Evolutionary conservation across 2,113 vertebrate species (phyloP), one percentile per base, ranked within the genome.

Genomic region (Brevimyrus niger): DNA sequence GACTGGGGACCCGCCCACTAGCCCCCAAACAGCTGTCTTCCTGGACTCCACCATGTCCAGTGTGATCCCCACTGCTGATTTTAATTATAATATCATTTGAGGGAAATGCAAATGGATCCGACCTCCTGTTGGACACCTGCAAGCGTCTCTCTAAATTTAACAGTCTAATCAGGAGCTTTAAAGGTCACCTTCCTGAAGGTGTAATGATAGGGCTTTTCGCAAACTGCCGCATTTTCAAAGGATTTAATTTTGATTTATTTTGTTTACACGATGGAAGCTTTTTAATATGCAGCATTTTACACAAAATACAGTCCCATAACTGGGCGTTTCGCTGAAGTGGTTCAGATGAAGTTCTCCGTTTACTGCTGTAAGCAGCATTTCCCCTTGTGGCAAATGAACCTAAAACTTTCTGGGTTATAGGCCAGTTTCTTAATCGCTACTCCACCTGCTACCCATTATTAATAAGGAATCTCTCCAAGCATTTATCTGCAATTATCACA

Each of bases 401-500:
- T 69, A 69, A 69, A 69, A 69, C 61, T 69, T 69, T 69, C 61
- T 69, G 61, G 61, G n/a, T 69, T 69, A 27, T 69, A 69, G 61
- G 61, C 61, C 61, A 31, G 61, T 10, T 65, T 10, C 58, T 61
- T 61, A 61, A 61, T 61, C 9, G 58, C 58, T 61, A 8, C 58
- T 65, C n/a, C 58, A 65, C 48, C 47, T 87, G 86, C 17, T 58
- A 44, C 53, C 38, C 31, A 23, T 83, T 46, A 83, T 83, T 83
- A 44, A 83, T 58, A 44, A 46, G 46, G 58, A 17, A 23, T 61
- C 19, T n/a, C 4, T 38, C 31, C 38, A 46, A 69, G 51, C 86
- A 87, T 65, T 82, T 91, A 69, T 88, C 46, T 87, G 53, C 88
- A 90, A 89, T 92, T 90, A 82, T 44, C 73, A 90, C 38, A 90